Percentiles rank a stretch among this genome's conserved stretches.
These are phyloP conservation scores for Ooceraea biroi DNA, from an alignment of 1,140 invertebrate genomes.

Conservation along the genomic window DNA sequence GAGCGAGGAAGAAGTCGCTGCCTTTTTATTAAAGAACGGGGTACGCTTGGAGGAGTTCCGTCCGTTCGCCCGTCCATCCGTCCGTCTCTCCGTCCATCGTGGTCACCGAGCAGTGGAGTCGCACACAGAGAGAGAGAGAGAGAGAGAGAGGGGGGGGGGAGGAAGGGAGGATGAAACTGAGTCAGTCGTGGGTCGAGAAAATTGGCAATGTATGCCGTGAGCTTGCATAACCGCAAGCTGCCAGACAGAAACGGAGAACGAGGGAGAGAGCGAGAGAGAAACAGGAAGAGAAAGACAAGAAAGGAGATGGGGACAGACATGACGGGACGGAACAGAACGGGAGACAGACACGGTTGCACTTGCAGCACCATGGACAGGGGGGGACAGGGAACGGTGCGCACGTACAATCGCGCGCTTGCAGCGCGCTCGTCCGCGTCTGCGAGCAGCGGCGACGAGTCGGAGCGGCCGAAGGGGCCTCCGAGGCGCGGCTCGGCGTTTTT, in stretches of 20 bases:
- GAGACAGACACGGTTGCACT: not conserved
- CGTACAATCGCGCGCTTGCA: not conserved
- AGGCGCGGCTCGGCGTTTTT: conserved; percentile 69
- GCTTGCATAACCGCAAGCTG: conserved; percentile 58
- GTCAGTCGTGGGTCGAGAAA: conserved; percentile 38
- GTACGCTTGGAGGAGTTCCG: no score
- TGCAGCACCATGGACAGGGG: not conserved
- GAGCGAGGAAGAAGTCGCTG: not conserved
- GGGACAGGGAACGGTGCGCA: not conserved
- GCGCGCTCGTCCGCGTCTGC: not conserved
- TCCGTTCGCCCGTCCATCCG: no score
- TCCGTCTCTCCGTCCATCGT: no score
- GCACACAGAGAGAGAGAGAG: no score
- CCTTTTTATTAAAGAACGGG: conserved; percentile 51
- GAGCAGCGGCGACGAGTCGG: not conserved
- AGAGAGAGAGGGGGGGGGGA: not conserved
- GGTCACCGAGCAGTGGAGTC: no score
- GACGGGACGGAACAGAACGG: no score
- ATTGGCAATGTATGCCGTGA: conserved; percentile 52
- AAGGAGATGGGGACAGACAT: not conserved
- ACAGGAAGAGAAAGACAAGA: not conserved
- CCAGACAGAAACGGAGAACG: not conserved
- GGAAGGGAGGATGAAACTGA: conserved; percentile 3
- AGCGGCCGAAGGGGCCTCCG: not conserved
- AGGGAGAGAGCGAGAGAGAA: not conserved